These are phyloP conservation scores for Leptogaster cylindrica DNA, from an alignment of 2,888 invertebrate genomes.

Conservation along the genomic window DNA sequence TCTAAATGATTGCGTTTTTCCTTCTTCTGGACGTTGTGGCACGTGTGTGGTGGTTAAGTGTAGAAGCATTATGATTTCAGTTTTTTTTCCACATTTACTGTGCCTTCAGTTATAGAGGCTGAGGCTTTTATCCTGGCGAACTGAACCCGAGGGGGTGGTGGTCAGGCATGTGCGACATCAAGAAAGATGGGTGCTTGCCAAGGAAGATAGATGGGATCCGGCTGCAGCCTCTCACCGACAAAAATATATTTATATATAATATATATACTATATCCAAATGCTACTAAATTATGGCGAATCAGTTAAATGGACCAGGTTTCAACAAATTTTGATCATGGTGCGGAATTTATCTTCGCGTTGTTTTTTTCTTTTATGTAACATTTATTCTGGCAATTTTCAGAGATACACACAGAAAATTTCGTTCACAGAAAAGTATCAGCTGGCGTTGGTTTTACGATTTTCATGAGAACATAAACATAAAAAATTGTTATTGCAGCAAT, in stretches of 20 bases:
- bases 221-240: slow-evolving; percentile 15
- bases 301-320: slow-evolving; percentile 42
- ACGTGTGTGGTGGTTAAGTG: slow-evolving; percentile 37
- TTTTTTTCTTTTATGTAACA: slow-evolving; percentile 28
- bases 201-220: slow-evolving; percentile 3
- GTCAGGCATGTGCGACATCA: slow-evolving; percentile 18
- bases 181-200: slow-evolving; percentile 27
- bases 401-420: slow-evolving; percentile 7
- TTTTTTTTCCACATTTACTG: slow-evolving; percentile 40
- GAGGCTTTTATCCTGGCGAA: not conserved
- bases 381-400: slow-evolving; percentile 38
- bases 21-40: slow-evolving; percentile 24
- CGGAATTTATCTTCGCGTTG: slow-evolving; percentile 33
- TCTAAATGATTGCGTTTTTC: slow-evolving; percentile 43
- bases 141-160: slow-evolving; percentile 6
- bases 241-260: too few relatives aligned
- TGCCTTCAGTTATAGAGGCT: not conserved
- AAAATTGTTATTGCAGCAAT: slow-evolving; percentile 32
- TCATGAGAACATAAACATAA: slow-evolving; percentile 30
- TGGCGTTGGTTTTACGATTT: slow-evolving; percentile 31
- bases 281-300: slow-evolving; percentile 37
- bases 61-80: too few relatives aligned
- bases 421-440: slow-evolving; percentile 15
- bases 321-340: slow-evolving; percentile 34
- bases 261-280: too few relatives aligned